Evolutionary conservation across 2,113 vertebrate species (phyloP), one percentile per base, ranked within the genome.

Genomic region (Elaphurus davidianus): DNA sequence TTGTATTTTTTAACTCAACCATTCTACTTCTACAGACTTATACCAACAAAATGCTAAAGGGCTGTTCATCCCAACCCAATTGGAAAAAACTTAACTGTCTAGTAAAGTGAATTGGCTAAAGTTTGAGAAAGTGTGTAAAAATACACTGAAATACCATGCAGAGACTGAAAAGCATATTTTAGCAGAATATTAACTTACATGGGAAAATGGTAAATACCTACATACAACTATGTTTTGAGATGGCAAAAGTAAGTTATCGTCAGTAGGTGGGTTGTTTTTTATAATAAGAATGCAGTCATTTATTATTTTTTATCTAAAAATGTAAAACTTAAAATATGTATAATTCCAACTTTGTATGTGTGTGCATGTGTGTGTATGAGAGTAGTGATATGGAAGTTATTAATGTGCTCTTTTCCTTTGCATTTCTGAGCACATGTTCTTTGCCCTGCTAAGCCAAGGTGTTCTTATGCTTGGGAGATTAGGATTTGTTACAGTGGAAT

Each of bases 401-500:
- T 64, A 67, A 47, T 87, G 45, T 54, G 2, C 8, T 55, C 21
- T 82, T 76, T 62, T 54, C 55, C 10, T 47, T 64, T 97, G n/a
- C n/a, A 30, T 83, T 93, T 94, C 54, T 82, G 27, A 96, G 30
- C n/a, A 28, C 2, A 6, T 52, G 47, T 13, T 89, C 9, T 96
- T 92, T 92, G 74, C 52, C 13, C 23, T 82, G 4, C 15, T 85
- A 88, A 59, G 16, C 21, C 7, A 81, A 45, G 36, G 28, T 87
- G 19, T 85, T 81, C 36, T 52, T 19, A 40, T 54, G 28, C 19
- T 23, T 57, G 57, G 13, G 52, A 84, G 47, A 67, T 89, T 82
- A 92, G 62, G 45, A 92, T 90, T 94, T 93, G 89, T 71, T 93
- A 55, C 30, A 55, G 28, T 54, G 15, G 52, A 94, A 90, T 90